Evolutionary conservation across 2,888 invertebrate genomes (phyloP).

Genomic region (Polydrusus cervinus): DNA sequence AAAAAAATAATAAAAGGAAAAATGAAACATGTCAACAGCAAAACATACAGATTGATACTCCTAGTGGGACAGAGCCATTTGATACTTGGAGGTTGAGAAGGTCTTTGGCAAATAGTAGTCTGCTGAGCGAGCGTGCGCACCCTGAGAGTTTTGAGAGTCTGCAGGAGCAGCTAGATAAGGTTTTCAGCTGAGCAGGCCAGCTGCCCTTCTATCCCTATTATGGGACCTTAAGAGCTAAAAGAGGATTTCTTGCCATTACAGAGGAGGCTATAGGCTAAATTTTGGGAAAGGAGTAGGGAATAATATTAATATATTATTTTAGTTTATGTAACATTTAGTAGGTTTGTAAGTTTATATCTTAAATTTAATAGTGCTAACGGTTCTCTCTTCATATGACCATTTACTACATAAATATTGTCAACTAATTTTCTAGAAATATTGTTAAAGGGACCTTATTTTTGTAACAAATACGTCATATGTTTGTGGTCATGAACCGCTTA

Average conservation of each 20-base stretch:
- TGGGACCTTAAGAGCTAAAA: conserved; percentile 46
- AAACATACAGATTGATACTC: conserved; percentile 73
- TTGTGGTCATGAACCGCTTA: neutral
- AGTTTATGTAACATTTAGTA: conserved; percentile 40
- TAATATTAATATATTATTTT: conserved; percentile 35
- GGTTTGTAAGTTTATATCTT: conserved; percentile 32
- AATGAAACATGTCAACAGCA: conserved; percentile 71
- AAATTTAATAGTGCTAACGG: conserved; percentile 27
- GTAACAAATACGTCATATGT: neutral
- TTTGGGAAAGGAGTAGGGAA: conserved; percentile 30
- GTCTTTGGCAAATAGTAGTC: conserved; percentile 68
- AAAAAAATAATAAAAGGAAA: conserved; percentile 63
- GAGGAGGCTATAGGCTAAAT: conserved; percentile 54
- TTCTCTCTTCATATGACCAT: conserved; percentile 2
- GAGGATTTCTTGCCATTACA: conserved; percentile 37
- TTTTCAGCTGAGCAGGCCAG: conserved; percentile 57
- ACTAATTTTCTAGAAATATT: neutral
- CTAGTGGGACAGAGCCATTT: conserved; percentile 74
- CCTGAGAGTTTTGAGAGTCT: conserved; percentile 57
- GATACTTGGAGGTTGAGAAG: conserved; percentile 75
- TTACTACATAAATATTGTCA: neutral
- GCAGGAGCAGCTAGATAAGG: conserved; percentile 62
- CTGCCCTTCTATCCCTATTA: conserved; percentile 59
- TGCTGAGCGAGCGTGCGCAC: conserved; percentile 52
- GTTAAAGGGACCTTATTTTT: neutral